These are phyloP conservation scores for Pararge aegeria DNA, from an alignment of 1,140 invertebrate genomes.

Conservation along the genomic window DNA sequence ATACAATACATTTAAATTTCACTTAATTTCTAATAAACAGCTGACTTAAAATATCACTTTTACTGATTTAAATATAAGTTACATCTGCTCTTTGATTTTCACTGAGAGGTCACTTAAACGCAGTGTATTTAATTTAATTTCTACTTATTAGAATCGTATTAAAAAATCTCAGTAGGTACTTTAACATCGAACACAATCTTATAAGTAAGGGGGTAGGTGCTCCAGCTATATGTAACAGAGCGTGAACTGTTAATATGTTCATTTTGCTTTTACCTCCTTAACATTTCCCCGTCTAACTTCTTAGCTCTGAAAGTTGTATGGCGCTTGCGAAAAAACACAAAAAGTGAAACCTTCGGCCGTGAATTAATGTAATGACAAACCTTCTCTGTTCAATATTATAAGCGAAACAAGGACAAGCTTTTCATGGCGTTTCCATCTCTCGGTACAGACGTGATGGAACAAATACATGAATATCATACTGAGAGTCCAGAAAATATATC, in stretches of 20 bases:
- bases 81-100: too few relatives aligned
- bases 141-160: too few relatives aligned
- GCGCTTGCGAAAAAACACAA: constrained; percentile 22
- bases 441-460: constrained; percentile 67
- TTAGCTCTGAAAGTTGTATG: constrained; percentile 14
- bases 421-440: constrained; percentile 73
- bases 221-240: neutral
- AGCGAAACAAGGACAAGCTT: constrained; percentile 56
- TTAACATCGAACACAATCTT: constrained; percentile 1
- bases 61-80: too few relatives aligned
- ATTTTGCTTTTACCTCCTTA: constrained; percentile 7
- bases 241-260: constrained; percentile 6
- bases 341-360: constrained; percentile 35
- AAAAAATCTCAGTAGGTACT: neutral
- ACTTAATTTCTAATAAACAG: too few relatives aligned
- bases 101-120: too few relatives aligned
- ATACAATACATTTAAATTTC: too few relatives aligned
- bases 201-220: neutral
- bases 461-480: constrained; percentile 76
- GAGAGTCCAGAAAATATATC: constrained; percentile 50
- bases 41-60: too few relatives aligned
- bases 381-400: constrained; percentile 52
- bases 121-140: too few relatives aligned
- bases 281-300: constrained; percentile 8
- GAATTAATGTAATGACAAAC: constrained; percentile 56